Conservation (phyloP, 2,113 vertebrate species). For the Acrocephalus arundinaceus region DNA sequence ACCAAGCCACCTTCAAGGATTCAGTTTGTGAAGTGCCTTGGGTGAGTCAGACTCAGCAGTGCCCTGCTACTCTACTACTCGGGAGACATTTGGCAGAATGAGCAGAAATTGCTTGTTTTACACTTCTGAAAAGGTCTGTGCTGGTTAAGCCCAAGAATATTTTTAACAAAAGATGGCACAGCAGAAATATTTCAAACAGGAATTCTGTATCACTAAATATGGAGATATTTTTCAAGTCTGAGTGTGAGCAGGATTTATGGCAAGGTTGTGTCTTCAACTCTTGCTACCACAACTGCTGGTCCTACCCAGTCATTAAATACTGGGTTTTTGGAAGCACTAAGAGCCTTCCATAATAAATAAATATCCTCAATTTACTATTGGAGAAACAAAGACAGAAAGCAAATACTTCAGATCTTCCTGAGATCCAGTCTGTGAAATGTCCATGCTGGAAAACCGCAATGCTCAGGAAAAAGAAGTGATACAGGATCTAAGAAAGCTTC, state of each 20-base stretch:
- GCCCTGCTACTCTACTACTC: background rate
- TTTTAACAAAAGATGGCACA: background rate
- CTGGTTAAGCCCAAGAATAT: background rate
- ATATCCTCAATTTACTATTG: background rate
- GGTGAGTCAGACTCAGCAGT: background rate
- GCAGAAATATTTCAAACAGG: background rate
- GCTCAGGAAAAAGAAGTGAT: background rate
- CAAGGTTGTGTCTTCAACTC: background rate
- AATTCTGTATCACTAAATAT: background rate
- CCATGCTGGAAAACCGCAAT: background rate
- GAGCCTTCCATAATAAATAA: background rate
- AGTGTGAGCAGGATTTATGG: background rate
- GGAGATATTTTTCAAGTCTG: background rate
- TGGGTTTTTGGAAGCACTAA: background rate
- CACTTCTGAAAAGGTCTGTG: background rate
- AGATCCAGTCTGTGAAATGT: background rate
- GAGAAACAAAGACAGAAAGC: background rate
- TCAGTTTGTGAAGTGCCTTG: background rate
- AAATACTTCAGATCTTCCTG: background rate
- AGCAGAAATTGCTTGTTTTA: background rate
- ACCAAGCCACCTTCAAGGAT: background rate
- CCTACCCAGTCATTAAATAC: background rate
- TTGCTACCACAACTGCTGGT: background rate
- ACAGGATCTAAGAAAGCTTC: slow-evolving; percentile 4
- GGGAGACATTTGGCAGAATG: background rate